phyloP scores from a whole-genome alignment of 2,797 vertebrate genomes.

The Notolepis coatsorum region DNA sequence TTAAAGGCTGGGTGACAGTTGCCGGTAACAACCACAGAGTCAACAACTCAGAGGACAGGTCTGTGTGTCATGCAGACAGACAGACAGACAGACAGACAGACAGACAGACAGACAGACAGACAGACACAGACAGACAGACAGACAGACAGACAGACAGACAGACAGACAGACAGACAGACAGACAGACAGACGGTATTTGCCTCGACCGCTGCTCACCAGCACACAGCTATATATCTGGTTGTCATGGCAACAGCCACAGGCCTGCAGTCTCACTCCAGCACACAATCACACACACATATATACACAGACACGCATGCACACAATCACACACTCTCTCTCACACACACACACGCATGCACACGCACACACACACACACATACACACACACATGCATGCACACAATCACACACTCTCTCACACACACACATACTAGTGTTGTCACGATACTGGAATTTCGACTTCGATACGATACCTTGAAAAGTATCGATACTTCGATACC shows the following conservation, averaged over 20 bases:
- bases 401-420: conserved; percentile 28
- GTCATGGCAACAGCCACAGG: conserved; percentile 82
- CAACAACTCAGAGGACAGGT: neutral
- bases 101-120: neutral
- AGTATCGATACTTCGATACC: too few species aligned
- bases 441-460: too few species aligned
- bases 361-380: neutral
- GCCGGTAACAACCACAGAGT: too few species aligned
- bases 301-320: neutral
- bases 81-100: neutral
- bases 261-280: conserved; percentile 53
- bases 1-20: too few species aligned
- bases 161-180: conserved; percentile 55
- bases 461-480: too few species aligned
- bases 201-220: conserved; percentile 48
- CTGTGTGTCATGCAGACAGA: neutral
- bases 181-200: conserved; percentile 17
- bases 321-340: neutral
- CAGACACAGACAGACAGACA: conserved; percentile 30
- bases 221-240: conserved; percentile 72
- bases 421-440: too few species aligned
- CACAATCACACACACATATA: neutral
- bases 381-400: conserved; percentile 5
- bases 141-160: neutral
- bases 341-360: neutral